A percentile compares a stretch with the other conserved stretches of the same genome.
phyloP scores from a whole-genome alignment of 2,797 vertebrate genomes.

The Lepidocolaptes lacrymiger region DNA sequence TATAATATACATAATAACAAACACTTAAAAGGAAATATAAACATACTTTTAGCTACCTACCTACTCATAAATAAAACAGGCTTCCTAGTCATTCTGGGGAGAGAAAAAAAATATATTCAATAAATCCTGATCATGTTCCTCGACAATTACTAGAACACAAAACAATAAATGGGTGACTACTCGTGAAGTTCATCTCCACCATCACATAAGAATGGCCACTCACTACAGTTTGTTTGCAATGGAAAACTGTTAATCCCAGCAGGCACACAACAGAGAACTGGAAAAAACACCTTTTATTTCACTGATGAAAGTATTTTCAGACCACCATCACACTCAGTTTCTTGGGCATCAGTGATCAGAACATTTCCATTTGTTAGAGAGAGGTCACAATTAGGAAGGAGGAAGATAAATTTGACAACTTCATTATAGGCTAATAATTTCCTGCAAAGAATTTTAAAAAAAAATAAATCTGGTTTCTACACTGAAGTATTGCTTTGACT shows the following conservation, averaged over 20 bases:
- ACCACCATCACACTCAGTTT: background rate
- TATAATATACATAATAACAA: background rate
- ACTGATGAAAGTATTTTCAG: background rate
- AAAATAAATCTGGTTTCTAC: background rate
- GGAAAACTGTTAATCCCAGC: background rate
- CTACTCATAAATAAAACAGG: background rate
- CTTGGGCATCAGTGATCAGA: background rate
- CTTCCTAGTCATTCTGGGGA: background rate
- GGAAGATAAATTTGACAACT: background rate
- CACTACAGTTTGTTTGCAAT: background rate
- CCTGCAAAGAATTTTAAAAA: background rate
- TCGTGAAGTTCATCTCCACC: background rate
- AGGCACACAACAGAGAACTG: background rate
- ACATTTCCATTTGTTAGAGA: background rate
- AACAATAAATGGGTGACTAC: background rate
- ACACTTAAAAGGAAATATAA: background rate
- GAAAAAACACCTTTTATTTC: background rate
- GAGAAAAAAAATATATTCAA: background rate
- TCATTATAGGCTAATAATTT: background rate
- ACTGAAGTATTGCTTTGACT: background rate
- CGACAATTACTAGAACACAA: background rate
- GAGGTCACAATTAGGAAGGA: background rate
- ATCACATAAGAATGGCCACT: background rate
- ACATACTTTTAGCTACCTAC: background rate
- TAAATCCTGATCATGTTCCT: background rate